phyloP scores from a whole-genome alignment of 2,888 invertebrate genomes.

The Micoletzkya japonica region DNA sequence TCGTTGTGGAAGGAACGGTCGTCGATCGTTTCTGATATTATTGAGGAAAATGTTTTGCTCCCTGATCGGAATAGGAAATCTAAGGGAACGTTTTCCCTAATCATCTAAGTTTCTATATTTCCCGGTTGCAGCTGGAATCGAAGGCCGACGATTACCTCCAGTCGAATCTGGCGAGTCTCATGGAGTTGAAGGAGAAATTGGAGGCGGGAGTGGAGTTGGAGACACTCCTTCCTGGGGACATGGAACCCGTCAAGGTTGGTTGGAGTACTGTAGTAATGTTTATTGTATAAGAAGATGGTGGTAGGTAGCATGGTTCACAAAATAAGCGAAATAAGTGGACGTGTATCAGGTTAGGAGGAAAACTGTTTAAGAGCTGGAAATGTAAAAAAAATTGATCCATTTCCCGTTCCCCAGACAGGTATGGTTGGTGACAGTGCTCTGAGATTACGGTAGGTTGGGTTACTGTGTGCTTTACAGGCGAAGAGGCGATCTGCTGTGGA shows the following conservation, averaged over 20 bases:
- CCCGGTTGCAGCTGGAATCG: constrained; percentile 12
- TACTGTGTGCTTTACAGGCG: not conserved
- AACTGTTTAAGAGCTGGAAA: too few species aligned
- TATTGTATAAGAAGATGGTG: not conserved
- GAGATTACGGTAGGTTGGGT: not conserved
- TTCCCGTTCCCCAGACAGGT: too few species aligned
- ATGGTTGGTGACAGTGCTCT: not conserved
- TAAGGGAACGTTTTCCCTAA: too few species aligned
- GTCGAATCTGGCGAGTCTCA: constrained; percentile 16
- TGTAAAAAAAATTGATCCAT: too few species aligned
- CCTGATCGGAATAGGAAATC: too few species aligned
- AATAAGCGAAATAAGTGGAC: too few species aligned
- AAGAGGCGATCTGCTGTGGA: not conserved
- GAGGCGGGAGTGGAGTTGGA: constrained; percentile 14
- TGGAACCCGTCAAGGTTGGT: constrained; percentile 9
- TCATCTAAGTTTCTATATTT: too few species aligned
- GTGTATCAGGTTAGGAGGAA: too few species aligned
- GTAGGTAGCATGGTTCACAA: too few species aligned
- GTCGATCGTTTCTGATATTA: too few species aligned
- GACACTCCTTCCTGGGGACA: not conserved
- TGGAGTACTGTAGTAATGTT: not conserved
- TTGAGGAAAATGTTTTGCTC: too few species aligned
- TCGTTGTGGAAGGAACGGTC: too few species aligned
- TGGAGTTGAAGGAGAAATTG: constrained; percentile 24
- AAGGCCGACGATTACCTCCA: constrained; percentile 5